Conservation (phyloP, 1,140 invertebrate genomes). For the Pseudomyrmex flavicornis region DNA sequence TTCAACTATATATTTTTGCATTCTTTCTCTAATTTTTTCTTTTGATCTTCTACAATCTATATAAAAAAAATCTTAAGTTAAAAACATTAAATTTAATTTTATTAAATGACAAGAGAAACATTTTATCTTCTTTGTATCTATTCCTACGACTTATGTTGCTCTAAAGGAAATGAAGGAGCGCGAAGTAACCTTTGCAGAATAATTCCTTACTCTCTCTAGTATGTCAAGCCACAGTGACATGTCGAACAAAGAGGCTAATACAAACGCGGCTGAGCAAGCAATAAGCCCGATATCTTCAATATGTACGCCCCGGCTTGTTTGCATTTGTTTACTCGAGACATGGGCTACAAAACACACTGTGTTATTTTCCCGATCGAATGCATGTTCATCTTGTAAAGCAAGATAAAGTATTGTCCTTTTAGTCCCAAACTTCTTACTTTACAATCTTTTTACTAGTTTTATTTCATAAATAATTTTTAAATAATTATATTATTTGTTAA, state of each 20-base stretch:
- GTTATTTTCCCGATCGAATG: conserved; percentile 26
- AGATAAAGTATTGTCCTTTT: not conserved
- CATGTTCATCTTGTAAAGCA: conserved; percentile 32
- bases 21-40: not conserved
- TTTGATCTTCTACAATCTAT: not conserved
- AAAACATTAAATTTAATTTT: too few species aligned
- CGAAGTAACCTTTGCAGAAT: conserved; percentile 16
- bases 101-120: not conserved
- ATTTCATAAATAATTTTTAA: not conserved
- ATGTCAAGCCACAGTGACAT: not conserved
- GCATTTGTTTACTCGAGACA: conserved; percentile 67
- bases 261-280: conserved; percentile 60
- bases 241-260: conserved; percentile 61
- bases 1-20: not conserved
- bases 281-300: conserved; percentile 64
- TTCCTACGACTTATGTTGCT: not conserved
- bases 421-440: not conserved
- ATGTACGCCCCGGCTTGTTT: conserved; percentile 65
- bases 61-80: too few species aligned
- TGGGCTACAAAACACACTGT: conserved; percentile 28
- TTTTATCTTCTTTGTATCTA: not conserved
- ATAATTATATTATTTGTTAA: not conserved
- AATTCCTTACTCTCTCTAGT: conserved; percentile 3
- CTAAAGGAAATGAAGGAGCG: not conserved
- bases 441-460: not conserved